Percentiles rank a stretch among this genome's conserved stretches.
phyloP scores from a whole-genome alignment of 2,888 invertebrate genomes.

The Aquatica leii region DNA sequence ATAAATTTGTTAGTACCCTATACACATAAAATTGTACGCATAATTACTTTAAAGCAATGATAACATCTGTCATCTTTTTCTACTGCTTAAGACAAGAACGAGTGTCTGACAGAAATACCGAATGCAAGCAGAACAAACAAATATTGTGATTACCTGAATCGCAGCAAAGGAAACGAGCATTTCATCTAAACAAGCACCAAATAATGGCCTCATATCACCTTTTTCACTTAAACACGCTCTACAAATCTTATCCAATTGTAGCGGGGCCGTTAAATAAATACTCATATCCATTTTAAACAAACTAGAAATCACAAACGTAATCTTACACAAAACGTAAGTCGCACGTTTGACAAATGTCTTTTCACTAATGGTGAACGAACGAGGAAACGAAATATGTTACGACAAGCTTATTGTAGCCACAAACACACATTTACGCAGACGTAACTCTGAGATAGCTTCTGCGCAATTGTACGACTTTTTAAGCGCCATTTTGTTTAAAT shows the following conservation, averaged over 20 bases:
- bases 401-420: conserved; percentile 19
- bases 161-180: conserved; percentile 61
- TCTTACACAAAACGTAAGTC: conserved; percentile 45
- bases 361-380: conserved; percentile 45
- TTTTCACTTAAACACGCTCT: conserved; percentile 61
- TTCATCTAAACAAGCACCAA: conserved; percentile 63
- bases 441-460: conserved; percentile 46
- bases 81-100: conserved; percentile 13
- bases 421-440: conserved; percentile 44
- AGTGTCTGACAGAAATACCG: conserved; percentile 28
- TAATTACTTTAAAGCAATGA: conserved; percentile 1
- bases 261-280: conserved; percentile 58
- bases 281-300: conserved; percentile 58
- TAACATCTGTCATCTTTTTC: conserved; percentile 36
- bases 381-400: conserved; percentile 47
- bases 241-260: conserved; percentile 61
- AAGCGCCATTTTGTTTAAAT: conserved; percentile 8
- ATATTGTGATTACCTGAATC: conserved; percentile 54
- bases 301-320: conserved; percentile 53
- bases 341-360: conserved; percentile 39
- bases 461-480: conserved; percentile 26
- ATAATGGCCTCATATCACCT: conserved; percentile 62
- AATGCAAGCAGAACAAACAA: conserved; percentile 16
- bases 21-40: not conserved
- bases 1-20: conserved; percentile 8